Evolutionary conservation across 2,888 invertebrate species (phyloP).

Genomic region (Tenthredo amoena): DNA sequence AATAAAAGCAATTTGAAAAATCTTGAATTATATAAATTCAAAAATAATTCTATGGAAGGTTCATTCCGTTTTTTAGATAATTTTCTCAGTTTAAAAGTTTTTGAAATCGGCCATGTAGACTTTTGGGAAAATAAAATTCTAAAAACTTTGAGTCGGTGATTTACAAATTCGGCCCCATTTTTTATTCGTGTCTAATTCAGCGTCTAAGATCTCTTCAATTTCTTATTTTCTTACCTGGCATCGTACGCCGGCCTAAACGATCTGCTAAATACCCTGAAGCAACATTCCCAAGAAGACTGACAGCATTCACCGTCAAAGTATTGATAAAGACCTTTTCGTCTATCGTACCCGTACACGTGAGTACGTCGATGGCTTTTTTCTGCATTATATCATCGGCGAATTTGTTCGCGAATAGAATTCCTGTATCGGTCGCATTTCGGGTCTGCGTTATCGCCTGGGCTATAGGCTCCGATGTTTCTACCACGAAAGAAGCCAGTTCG

Average conservation of each 20-base stretch:
- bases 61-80: too few relatives aligned
- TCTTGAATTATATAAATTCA: too few relatives aligned
- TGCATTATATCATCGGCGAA: slow-evolving; percentile 4
- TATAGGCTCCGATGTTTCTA: slow-evolving; percentile 53
- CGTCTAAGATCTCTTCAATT: not conserved
- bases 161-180: not conserved
- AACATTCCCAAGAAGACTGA: slow-evolving; percentile 84
- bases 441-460: slow-evolving; percentile 30
- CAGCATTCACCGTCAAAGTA: slow-evolving; percentile 84
- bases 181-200: not conserved
- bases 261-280: slow-evolving; percentile 82
- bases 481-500: slow-evolving; percentile 74
- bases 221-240: slow-evolving; percentile 71
- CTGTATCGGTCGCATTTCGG: slow-evolving; percentile 44
- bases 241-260: slow-evolving; percentile 70
- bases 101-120: too few relatives aligned
- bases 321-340: slow-evolving; percentile 83
- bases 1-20: too few relatives aligned
- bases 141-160: too few relatives aligned
- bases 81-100: too few relatives aligned
- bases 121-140: too few relatives aligned
- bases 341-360: slow-evolving; percentile 80
- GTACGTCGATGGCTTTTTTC: slow-evolving; percentile 36
- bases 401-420: not conserved
- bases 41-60: not conserved